Base-by-base conservation (phyloP, 2,888 invertebrate genomes). In the Cryptocephalus primarius region DNA sequence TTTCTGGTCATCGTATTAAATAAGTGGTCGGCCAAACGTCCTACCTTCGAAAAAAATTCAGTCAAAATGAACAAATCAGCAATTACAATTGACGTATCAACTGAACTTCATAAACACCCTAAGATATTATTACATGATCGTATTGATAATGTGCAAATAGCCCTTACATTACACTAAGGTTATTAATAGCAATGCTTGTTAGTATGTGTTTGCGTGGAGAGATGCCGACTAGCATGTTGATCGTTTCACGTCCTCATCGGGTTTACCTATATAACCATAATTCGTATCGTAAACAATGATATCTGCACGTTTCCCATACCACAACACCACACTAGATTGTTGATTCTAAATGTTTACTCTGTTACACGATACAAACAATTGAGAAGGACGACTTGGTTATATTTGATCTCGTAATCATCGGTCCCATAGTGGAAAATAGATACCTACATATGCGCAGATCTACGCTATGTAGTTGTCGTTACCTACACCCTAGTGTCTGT, bases 261-360 rank as follows among this genome's bases (percentile, higher is more conserved):
- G 62, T 63, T 63, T 63, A 63, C 62, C 63, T 63, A 61, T 60
- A 56, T 47, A 54, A 59, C 63, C 43, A 57, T 59, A 62, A 64
- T 63, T 60, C 62, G 49, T 47, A 60, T 58, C 54, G 60, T 59
- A 60, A 64, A 64, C 60, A 64, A 43, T 49, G 55, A 54, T 59
- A 57, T 56, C 57, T 61, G 58, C 59, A 58, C 60, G 56, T 55
- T 55, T 45, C 51, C 51, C 53, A 55, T 47, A 48, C 47, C 55
- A 55, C 54, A 53, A 50, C 55, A 49, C 56, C 46, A 54, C 57
- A 49, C 54, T 42, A 62, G 51, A 60, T 60, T 65, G 61, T 64
- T 62, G 61, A 59, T 61, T 57, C 57, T 60, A 51, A 58, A 56
- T 64, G 61, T 64, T 66, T 65, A 58, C 52, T 57, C 55, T 58